phyloP scores from a whole-genome alignment of 1,140 invertebrate species.

The Trinorchestia longiramus region DNA sequence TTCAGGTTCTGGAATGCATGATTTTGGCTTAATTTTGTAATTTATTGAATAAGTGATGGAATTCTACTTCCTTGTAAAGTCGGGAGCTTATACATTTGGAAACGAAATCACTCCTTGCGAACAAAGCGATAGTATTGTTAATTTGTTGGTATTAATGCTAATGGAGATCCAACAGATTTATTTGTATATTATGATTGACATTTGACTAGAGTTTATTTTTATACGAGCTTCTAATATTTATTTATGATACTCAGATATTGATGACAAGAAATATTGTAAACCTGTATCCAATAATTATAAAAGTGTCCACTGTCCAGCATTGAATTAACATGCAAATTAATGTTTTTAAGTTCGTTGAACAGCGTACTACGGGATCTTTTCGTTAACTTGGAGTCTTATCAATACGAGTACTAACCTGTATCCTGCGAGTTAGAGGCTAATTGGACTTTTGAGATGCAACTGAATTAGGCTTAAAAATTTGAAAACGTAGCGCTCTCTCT shows the following conservation, averaged over 20 bases:
- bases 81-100: neutral
- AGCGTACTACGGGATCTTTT: neutral
- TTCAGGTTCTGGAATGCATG: neutral
- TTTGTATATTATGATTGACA: neutral
- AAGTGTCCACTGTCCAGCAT: neutral
- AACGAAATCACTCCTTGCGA: neutral
- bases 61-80: neutral
- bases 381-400: neutral
- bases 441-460: neutral
- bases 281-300: neutral
- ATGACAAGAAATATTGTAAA: neutral
- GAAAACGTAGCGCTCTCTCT: too few relatives aligned
- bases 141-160: neutral
- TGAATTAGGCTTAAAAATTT: neutral
- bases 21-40: neutral
- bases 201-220: neutral
- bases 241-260: neutral
- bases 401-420: neutral
- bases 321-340: neutral
- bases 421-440: neutral
- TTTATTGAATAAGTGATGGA: neutral
- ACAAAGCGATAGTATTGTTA: neutral
- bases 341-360: neutral
- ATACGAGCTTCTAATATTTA: neutral
- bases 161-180: neutral